Percentiles rank a stretch among this genome's conserved stretches.
Evolutionary conservation across 2,888 invertebrate species (phyloP).

Genomic region (Trissolcus brochymenae): DNA sequence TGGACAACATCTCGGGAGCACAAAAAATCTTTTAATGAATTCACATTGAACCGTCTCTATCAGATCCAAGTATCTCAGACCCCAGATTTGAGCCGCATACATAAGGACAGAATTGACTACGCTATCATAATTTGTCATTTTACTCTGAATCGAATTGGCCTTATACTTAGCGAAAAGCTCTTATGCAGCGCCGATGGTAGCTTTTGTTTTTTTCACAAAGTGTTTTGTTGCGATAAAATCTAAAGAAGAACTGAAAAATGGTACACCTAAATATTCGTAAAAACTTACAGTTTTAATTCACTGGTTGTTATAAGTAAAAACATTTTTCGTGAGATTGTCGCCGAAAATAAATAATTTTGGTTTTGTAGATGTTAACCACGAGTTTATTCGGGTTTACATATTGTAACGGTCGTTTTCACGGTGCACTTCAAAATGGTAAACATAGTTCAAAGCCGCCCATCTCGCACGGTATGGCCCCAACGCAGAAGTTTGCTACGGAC

Average conservation of each 20-base stretch:
- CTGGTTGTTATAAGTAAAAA: neutral
- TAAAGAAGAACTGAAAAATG: neutral
- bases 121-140: neutral
- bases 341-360: slow-evolving; percentile 1
- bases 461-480: no score
- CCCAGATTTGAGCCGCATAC: neutral
- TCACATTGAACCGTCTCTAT: neutral
- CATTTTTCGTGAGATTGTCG: neutral
- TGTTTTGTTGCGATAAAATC: neutral
- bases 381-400: no score
- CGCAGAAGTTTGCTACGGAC: no score
- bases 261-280: neutral
- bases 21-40: neutral
- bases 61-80: neutral
- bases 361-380: neutral
- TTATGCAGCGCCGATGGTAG: neutral
- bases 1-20: neutral
- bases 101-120: neutral
- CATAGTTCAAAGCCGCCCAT: no score
- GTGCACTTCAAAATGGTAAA: no score
- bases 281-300: neutral
- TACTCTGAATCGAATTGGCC: neutral
- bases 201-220: neutral
- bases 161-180: neutral
- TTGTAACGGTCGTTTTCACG: no score